Conservation (phyloP, 2,797 vertebrate genomes). For the Argya squamiceps region DNA sequence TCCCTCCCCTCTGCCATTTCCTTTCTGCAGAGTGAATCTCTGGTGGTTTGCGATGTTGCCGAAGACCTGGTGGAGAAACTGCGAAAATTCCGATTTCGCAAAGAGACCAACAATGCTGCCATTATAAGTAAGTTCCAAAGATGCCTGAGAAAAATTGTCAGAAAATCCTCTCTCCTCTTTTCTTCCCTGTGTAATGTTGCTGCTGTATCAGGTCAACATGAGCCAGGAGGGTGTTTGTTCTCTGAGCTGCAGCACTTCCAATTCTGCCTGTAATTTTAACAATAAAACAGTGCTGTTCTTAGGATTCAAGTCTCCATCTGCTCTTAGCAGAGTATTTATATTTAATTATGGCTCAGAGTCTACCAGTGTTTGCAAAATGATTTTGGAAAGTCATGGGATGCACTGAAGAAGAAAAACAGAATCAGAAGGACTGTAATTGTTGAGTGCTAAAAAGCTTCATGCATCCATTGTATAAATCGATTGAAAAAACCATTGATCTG, state of each 20-base stretch:
- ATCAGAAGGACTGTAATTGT: not conserved
- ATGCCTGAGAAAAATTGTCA: not conserved
- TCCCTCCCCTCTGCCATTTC: not conserved
- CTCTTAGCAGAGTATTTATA: not conserved
- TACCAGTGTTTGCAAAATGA: not conserved
- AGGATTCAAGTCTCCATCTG: not conserved
- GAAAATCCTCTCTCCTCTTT: not conserved
- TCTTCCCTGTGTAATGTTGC: not conserved
- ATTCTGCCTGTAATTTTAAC: not conserved
- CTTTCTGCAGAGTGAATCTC: constrained; percentile 77
- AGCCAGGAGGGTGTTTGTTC: not conserved
- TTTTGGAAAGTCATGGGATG: not conserved
- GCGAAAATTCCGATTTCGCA: constrained; percentile 93
- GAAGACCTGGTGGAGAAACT: constrained; percentile 89
- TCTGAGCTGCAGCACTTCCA: not conserved
- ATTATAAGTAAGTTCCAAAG: constrained; percentile 87
- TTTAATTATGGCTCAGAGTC: not conserved
- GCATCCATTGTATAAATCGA: not conserved
- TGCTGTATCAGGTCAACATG: not conserved
- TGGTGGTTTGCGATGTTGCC: constrained; percentile 95
- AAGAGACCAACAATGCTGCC: constrained; percentile 94
- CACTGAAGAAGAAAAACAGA: not conserved
- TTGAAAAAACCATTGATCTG: not conserved
- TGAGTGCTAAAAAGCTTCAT: not conserved
- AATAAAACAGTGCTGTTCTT: not conserved